A percentile compares a stretch with the other conserved stretches of the same genome.
These are phyloP conservation scores for Cheilosia pagana DNA, from an alignment of 2,888 invertebrate species.

Conservation along the genomic window DNA sequence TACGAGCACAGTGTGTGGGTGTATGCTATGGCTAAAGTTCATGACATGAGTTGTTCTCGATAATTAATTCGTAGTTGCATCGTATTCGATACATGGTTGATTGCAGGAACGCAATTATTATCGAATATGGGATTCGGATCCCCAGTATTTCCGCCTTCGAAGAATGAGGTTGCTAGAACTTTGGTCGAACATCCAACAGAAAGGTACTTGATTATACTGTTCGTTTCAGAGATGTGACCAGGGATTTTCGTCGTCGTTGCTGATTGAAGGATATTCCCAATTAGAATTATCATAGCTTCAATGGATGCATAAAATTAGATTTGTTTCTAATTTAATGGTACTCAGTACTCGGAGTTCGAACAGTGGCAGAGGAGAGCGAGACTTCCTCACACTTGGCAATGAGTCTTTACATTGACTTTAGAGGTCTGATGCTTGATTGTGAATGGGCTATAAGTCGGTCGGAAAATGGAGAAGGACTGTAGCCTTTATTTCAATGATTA, in stretches of 20 bases:
- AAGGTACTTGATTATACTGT: neutral
- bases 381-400: neutral
- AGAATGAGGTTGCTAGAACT: neutral
- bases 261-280: constrained; percentile 23
- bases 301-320: constrained; percentile 1
- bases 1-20: neutral
- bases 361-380: neutral
- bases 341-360: neutral
- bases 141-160: constrained; percentile 6
- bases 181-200: neutral
- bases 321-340: neutral
- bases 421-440: too few species aligned
- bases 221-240: neutral
- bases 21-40: constrained; percentile 51
- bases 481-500: too few species aligned
- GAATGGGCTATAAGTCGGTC: too few species aligned
- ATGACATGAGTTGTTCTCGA: constrained; percentile 66
- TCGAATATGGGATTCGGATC: constrained; percentile 15
- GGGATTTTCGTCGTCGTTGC: neutral
- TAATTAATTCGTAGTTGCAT: constrained; percentile 58
- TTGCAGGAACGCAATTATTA: constrained; percentile 60
- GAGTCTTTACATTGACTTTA: too few species aligned
- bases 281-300: constrained; percentile 1
- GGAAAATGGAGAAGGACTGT: too few species aligned
- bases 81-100: constrained; percentile 24